Conservation (phyloP, 2,888 invertebrate genomes). For the Eupithecia pulchellata region DNA sequence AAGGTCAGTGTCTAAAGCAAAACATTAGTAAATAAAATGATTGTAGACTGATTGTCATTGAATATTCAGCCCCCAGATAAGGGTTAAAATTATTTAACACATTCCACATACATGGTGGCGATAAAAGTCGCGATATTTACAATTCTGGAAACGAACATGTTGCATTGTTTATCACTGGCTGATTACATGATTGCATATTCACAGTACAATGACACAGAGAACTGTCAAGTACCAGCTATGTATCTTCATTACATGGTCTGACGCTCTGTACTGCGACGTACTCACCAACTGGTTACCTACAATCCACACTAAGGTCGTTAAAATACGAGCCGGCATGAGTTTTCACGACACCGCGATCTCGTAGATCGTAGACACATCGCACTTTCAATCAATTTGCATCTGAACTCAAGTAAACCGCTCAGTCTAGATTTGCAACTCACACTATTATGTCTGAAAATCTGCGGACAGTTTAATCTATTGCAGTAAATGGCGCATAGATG, state of each 20-base stretch:
- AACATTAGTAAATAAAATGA: neutral
- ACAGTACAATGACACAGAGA: conserved; percentile 39
- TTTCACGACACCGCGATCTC: conserved; percentile 57
- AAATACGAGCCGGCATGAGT: conserved; percentile 72
- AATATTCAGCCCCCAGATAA: neutral
- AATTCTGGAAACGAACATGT: conserved; percentile 69
- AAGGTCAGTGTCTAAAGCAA: conserved; percentile 26
- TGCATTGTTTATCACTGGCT: conserved; percentile 68
- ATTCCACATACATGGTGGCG: conserved; percentile 20
- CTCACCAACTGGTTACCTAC: conserved; percentile 60
- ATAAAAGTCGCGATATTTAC: conserved; percentile 58
- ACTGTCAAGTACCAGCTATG: conserved; percentile 37
- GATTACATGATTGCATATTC: conserved; percentile 49
- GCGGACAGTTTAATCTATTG: conserved; percentile 74
- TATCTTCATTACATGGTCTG: conserved; percentile 33
- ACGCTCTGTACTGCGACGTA: conserved; percentile 35
- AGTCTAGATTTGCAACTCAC: conserved; percentile 58
- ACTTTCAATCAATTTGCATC: conserved; percentile 52
- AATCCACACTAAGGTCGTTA: conserved; percentile 62
- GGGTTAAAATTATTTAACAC: conserved; percentile 32
- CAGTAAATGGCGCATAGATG: conserved; percentile 83
- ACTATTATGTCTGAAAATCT: conserved; percentile 69
- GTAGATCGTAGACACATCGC: conserved; percentile 49
- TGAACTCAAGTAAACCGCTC: conserved; percentile 57
- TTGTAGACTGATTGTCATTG: neutral